Conservation (phyloP, 2,113 vertebrate genomes). For the Chloropsis hardwickii region DNA sequence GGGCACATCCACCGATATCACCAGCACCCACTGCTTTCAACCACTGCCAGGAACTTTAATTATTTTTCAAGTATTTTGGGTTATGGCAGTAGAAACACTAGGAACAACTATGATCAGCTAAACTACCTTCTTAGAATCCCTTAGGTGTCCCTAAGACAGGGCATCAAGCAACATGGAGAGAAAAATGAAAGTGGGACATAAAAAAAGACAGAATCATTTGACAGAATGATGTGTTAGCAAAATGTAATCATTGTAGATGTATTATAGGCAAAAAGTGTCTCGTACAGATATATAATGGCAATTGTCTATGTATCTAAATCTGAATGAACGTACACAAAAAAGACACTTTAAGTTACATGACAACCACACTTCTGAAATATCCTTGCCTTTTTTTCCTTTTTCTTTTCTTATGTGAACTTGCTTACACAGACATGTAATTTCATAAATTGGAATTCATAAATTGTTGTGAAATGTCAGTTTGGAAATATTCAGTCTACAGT, state of each 20-base stretch:
- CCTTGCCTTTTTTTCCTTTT: neutral
- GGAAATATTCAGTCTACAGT: neutral
- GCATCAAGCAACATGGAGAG: neutral
- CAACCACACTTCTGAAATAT: neutral
- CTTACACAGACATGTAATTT: neutral
- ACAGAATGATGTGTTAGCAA: neutral
- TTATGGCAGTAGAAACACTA: neutral
- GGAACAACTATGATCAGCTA: neutral
- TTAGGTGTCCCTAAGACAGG: neutral
- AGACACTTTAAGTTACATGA: neutral
- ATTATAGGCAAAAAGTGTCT: neutral
- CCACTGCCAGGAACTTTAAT: neutral
- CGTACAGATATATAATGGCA: neutral
- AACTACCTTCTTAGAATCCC: neutral
- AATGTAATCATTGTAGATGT: neutral
- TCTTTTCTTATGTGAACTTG: neutral
- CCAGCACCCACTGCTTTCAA: neutral
- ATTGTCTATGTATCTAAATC: neutral
- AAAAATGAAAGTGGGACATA: neutral
- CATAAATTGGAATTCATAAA: neutral
- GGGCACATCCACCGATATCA: neutral
- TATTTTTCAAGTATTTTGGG: neutral
- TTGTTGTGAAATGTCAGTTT: neutral
- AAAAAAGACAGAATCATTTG: neutral
- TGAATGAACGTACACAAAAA: neutral